Conservation (phyloP, 2,113 vertebrate species). For the Pelvicachromis taeniatus region DNA sequence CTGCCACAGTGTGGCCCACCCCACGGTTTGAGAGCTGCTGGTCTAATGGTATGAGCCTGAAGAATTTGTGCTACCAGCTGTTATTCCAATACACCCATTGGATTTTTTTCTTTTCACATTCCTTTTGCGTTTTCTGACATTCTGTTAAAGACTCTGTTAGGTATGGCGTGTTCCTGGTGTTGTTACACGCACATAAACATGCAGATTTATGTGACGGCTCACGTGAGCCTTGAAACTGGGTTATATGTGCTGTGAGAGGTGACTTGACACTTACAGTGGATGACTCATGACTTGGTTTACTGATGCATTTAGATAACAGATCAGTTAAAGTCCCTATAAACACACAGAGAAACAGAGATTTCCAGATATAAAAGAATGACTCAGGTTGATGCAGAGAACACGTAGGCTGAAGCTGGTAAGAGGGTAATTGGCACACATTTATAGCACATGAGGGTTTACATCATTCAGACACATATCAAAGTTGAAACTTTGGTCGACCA, state of each 20-base stretch:
- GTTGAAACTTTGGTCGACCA: conserved; percentile 24
- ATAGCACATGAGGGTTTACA: conserved; percentile 40
- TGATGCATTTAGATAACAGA: background rate
- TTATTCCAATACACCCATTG: background rate
- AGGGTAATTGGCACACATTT: conserved; percentile 37
- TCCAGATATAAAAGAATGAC: background rate
- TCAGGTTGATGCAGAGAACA: background rate
- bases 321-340: conserved; percentile 5
- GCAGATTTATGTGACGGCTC: background rate
- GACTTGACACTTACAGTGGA: background rate
- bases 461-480: conserved; percentile 13
- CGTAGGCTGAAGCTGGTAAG: background rate
- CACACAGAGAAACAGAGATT: background rate
- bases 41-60: background rate
- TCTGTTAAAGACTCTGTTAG: background rate
- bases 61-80: background rate
- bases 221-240: background rate
- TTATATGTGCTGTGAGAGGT: background rate
- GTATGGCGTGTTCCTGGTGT: background rate
- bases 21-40: background rate
- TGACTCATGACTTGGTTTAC: background rate
- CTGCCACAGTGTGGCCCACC: background rate
- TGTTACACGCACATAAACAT: background rate
- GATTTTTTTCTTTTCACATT: background rate
- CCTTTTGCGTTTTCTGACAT: background rate